Conservation (phyloP, 2,797 vertebrate species). For the Coranthus polyacanthus region DNA sequence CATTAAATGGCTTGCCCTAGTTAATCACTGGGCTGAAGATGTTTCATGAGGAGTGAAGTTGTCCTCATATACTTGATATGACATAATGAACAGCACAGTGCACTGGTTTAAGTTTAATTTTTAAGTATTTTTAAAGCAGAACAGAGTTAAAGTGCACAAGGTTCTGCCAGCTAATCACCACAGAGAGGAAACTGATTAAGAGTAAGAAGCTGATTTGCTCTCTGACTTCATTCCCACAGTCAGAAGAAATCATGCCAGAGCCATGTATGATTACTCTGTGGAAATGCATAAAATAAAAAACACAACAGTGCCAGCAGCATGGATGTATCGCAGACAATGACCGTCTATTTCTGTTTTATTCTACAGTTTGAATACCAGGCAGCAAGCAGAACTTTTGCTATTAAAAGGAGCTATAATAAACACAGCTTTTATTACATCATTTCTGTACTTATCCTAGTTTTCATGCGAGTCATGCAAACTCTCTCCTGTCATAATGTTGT, state of each 20-base stretch:
- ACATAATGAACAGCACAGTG: background rate
- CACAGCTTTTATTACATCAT: background rate
- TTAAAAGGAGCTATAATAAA: background rate
- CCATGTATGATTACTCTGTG: background rate
- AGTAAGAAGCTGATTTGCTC: conserved; percentile 13
- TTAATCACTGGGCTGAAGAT: background rate
- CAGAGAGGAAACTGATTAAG: background rate
- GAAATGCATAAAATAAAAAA: conserved; percentile 3
- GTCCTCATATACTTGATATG: background rate
- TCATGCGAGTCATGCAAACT: background rate
- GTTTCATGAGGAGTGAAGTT: background rate
- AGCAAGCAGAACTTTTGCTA: background rate
- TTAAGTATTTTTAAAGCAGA: background rate
- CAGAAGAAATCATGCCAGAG: conserved; percentile 11
- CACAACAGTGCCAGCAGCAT: background rate
- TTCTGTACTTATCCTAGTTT: background rate
- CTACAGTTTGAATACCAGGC: background rate
- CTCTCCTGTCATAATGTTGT: background rate
- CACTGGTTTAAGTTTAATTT: background rate
- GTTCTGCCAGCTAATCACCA: background rate
- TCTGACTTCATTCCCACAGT: background rate
- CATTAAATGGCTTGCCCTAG: no score
- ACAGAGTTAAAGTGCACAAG: background rate
- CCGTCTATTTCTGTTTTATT: background rate
- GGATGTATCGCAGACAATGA: conserved; percentile 5